Evolutionary conservation across 2,888 invertebrate species (phyloP).

Genomic region (Drosophila incognita): DNA sequence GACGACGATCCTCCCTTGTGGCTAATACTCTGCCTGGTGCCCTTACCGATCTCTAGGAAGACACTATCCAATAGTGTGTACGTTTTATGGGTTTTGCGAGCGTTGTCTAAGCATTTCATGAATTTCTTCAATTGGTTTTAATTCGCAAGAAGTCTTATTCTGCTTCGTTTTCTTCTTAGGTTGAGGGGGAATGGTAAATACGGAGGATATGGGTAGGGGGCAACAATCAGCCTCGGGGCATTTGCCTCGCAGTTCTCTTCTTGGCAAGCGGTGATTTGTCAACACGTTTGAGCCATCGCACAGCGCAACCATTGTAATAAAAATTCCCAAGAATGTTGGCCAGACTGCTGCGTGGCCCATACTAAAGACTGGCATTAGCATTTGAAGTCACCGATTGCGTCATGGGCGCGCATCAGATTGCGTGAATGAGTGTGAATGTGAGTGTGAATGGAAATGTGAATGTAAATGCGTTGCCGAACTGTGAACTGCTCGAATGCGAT

Average conservation of each 20-base stretch:
- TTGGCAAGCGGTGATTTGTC: slow-evolving; percentile 36
- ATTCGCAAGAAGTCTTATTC: slow-evolving; percentile 56
- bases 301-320: slow-evolving; percentile 57
- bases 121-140: slow-evolving; percentile 51
- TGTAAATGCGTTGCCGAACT: neutral
- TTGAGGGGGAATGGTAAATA: neutral
- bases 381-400: slow-evolving; percentile 56
- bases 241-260: slow-evolving; percentile 26
- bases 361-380: slow-evolving; percentile 70
- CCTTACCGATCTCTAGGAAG: slow-evolving; percentile 5
- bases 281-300: slow-evolving; percentile 49
- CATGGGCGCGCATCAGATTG: slow-evolving; percentile 35
- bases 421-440: slow-evolving; percentile 14
- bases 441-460: neutral
- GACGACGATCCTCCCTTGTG: slow-evolving; percentile 5
- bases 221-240: slow-evolving; percentile 8
- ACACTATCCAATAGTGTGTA: slow-evolving; percentile 31
- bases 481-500: slow-evolving; percentile 11
- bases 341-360: slow-evolving; percentile 56
- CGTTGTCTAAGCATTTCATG: slow-evolving; percentile 43
- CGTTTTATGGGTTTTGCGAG: slow-evolving; percentile 66
- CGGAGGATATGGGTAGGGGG: neutral
- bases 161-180: neutral
- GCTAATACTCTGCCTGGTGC: neutral
- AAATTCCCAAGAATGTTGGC: slow-evolving; percentile 63